Conservation (phyloP, 2,113 vertebrate genomes). For the Podarcis muralis region DNA sequence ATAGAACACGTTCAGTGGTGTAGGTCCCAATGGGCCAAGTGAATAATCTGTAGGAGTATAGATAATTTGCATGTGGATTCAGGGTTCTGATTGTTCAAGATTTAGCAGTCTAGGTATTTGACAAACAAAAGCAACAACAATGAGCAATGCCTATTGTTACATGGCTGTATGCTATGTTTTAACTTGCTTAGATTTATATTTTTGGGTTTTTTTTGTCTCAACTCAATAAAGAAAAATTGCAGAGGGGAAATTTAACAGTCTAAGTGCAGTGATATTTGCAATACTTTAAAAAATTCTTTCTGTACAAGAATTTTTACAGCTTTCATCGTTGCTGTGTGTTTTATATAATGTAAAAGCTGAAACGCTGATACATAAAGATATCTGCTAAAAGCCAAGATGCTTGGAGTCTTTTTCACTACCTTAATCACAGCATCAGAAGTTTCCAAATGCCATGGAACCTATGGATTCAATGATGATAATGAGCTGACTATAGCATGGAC, state of each 20-base stretch:
- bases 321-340: not conserved
- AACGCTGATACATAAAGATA: not conserved
- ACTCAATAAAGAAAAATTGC: too few species aligned
- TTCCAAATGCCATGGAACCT: not conserved
- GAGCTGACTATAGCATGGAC: not conserved
- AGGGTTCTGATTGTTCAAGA: too few species aligned
- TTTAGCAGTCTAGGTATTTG: too few species aligned
- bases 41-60: not conserved
- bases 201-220: too few species aligned
- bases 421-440: not conserved
- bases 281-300: too few species aligned
- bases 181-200: too few species aligned
- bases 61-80: not conserved
- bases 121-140: too few species aligned
- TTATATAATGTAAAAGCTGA: not conserved
- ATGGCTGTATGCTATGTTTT: too few species aligned
- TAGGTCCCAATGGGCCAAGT: not conserved
- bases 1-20: not conserved
- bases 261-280: too few species aligned
- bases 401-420: not conserved
- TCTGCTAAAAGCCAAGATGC: not conserved
- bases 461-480: not conserved
- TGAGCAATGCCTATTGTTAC: too few species aligned
- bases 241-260: too few species aligned
- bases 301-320: too few species aligned